Conservation (phyloP, 2,113 vertebrate species). For the Orientallactaga bullata region DNA sequence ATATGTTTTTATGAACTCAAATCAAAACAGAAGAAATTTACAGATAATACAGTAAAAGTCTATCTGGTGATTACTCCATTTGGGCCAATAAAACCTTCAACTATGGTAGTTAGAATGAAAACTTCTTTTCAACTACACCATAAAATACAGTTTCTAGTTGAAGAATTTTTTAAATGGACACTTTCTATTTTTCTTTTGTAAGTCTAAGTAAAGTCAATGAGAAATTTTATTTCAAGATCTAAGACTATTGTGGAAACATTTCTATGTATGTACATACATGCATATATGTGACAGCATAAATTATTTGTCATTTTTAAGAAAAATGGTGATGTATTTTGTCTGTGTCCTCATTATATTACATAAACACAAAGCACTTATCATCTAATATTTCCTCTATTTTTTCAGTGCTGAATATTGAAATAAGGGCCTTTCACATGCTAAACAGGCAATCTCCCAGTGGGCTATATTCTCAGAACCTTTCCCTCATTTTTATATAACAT, state of each 20-base stretch:
- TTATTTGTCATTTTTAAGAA: background rate
- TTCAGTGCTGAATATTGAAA: too few species aligned
- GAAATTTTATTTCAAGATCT: constrained; percentile 1
- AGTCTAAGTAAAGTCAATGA: background rate
- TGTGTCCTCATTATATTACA: background rate
- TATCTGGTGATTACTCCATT: background rate
- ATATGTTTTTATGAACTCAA: background rate
- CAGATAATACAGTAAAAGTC: background rate
- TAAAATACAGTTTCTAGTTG: background rate
- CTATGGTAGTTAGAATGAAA: background rate
- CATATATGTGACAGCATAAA: background rate
- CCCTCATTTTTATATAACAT: background rate
- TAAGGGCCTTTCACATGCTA: too few species aligned
- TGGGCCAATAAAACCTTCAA: background rate
- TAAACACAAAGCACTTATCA: background rate
- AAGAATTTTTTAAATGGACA: background rate
- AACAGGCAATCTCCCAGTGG: too few species aligned
- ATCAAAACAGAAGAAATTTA: background rate
- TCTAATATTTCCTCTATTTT: background rate
- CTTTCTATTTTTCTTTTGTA: constrained; percentile 34
- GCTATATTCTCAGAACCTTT: too few species aligned
- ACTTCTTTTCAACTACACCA: background rate
- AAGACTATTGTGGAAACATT: background rate
- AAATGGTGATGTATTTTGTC: background rate
- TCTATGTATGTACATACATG: background rate